A percentile compares a stretch with the other conserved stretches of the same genome.
phyloP scores from a whole-genome alignment of 2,113 vertebrate genomes.

The Myotis yumanensis region DNA sequence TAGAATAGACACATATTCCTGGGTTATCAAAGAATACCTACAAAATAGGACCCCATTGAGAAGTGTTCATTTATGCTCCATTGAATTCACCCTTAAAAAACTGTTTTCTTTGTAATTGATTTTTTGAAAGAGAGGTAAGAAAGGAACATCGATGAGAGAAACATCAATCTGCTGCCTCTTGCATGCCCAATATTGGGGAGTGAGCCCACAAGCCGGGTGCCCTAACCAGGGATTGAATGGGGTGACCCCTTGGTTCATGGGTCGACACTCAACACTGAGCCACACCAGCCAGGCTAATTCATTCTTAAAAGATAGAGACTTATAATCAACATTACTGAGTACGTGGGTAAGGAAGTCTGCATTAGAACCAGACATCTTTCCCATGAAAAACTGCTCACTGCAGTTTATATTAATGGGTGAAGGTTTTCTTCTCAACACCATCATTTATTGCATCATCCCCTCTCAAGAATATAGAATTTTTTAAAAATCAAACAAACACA shows the following conservation, averaged over 20 bases:
- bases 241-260: too few relatives aligned
- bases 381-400: background rate
- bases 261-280: too few relatives aligned
- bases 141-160: too few relatives aligned
- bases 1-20: background rate
- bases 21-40: background rate
- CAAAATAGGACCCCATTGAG: background rate
- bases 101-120: too few relatives aligned
- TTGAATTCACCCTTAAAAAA: background rate
- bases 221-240: too few relatives aligned
- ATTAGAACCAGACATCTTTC: background rate
- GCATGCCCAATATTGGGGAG: too few relatives aligned
- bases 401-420: background rate
- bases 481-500: background rate
- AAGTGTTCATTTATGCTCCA: background rate
- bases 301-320: background rate
- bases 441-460: background rate
- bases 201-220: too few relatives aligned
- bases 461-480: background rate
- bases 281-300: background rate
- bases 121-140: too few relatives aligned
- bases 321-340: background rate
- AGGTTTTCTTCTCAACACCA: background rate
- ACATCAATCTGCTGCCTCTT: too few relatives aligned
- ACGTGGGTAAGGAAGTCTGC: background rate